Evolutionary conservation across 2,888 invertebrate genomes (phyloP), one percentile per base, ranked within the genome.

Genomic region (Platypus cylindrus): DNA sequence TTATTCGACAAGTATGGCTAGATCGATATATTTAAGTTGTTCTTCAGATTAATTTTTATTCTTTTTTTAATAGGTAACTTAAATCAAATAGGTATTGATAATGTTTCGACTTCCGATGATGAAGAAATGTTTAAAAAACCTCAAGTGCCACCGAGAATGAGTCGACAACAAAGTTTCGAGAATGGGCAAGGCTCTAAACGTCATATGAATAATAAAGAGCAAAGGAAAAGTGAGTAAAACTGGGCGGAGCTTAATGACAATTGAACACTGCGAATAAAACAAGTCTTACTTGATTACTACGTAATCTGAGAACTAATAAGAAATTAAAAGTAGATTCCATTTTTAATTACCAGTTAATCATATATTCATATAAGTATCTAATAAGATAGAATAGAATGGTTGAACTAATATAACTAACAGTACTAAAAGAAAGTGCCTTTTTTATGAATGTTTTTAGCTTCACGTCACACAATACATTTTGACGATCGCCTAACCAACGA

Each of bases 81-180:
- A 45, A 71, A 73, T 49, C 71, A 73, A 43, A 70, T 71, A n/a
- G 76, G 70, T 8, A 77, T 78, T 46, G 44, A 43, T 11, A 85
- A 85, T 56, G 84, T 84, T 61, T 82, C 83, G 30, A 84, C 83
- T 49, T 84, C 84, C 0, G 85, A 85, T 54, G 78, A 79, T 49
- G 55, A 58, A 27, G 63, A 65, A 4, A 66, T 59, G 11, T 58
- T 59, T 14, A 64, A 59, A 33, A 72, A 74, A 50, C 74, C 75
- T 2, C 66, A 68, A 13, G 70, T 73, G 34, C 70, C 75, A 28
- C 76, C 77, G 9, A 63, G 82, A 39, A 39, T 41, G 38, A 75
- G 76, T 1, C 60, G 78, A 32, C 41, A 43, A 32, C 38, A 38
- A 17, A 40, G 40, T 17, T 47, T 80, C 51, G 50, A 48, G 26